Evolutionary conservation across 1,140 invertebrate genomes (phyloP).

Genomic region (Chironomus tepperi): DNA sequence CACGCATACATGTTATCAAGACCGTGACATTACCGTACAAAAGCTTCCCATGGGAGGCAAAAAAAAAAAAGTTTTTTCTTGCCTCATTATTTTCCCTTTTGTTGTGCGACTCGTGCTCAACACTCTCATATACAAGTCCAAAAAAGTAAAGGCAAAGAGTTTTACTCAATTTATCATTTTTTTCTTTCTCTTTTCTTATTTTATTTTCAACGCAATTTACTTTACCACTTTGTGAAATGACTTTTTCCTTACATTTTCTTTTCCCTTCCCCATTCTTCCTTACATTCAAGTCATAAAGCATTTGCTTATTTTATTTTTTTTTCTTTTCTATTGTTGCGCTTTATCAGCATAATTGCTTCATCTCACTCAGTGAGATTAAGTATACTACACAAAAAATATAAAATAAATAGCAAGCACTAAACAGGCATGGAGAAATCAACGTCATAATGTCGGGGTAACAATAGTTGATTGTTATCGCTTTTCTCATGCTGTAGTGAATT

Average conservation of each 20-base stretch:
- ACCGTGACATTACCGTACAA: no score
- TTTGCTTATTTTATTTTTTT: no score
- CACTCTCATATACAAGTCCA: not conserved
- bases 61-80: not conserved
- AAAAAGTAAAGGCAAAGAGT: not conserved
- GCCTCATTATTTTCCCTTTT: not conserved
- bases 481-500: no score
- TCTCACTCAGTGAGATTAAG: not conserved
- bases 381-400: not conserved
- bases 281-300: no score
- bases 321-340: not conserved
- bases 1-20: no score
- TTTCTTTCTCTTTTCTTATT: not conserved
- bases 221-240: not conserved
- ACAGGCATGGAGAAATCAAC: not conserved
- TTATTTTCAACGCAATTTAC: constrained; percentile 3
- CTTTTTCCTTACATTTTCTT: not conserved
- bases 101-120: not conserved
- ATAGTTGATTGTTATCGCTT: no score
- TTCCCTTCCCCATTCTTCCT: no score
- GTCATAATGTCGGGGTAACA: not conserved
- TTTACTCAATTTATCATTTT: not conserved
- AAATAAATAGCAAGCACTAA: no score
- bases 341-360: constrained; percentile 3
- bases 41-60: no score